Evolutionary conservation across 2,888 invertebrate genomes (phyloP), one percentile per base, ranked within the genome.

Genomic region (Celastrina argiolus): DNA sequence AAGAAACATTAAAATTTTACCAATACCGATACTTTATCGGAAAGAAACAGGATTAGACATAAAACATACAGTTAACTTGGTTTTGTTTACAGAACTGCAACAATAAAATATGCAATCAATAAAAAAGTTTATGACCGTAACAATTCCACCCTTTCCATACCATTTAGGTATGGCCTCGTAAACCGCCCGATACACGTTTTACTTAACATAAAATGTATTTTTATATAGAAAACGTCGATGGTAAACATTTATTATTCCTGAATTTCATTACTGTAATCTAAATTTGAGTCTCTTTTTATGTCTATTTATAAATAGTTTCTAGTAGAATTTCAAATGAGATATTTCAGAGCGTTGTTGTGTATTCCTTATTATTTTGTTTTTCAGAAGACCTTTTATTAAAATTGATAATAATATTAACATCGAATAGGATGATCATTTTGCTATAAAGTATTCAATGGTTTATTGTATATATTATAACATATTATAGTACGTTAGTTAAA

Each of bases 61-160:
- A 58, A 58, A 58, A 58, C 31, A 16, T 7, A 31, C 58, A n/a
- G 31, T 31, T 51, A 26, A 31, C n/a, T 58, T 58, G 31, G 58
- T 8, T 16, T 58, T 58, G 58, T 61, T 36, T 61, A 61, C 39
- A 39, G 39, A 61, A 61, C 22, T 61, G 61, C 61, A 61, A 39
- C 39, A 61, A 66, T 66, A 68, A 64, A 68, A 64, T 51, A 28
- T 18, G 64, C 39, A 66, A 64, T 68, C 61, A 61, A 61, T 61
- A 61, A 68, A 68, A 66, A 68, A 66, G 31, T 64, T 68, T 66
- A 68, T 39, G 66, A 22, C 58, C 64, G 59, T 66, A 66, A 66
- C 68, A 51, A 31, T 64, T 51, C 64, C 31, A 45, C 45, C 64
- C 66, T 63, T 66, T 51, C 66, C 58, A 51, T 14, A 26, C 45